Evolutionary conservation across 1,140 invertebrate species (phyloP), one percentile per base, ranked within the genome.

Genomic region (Stenopsyche tienmushanensis): DNA sequence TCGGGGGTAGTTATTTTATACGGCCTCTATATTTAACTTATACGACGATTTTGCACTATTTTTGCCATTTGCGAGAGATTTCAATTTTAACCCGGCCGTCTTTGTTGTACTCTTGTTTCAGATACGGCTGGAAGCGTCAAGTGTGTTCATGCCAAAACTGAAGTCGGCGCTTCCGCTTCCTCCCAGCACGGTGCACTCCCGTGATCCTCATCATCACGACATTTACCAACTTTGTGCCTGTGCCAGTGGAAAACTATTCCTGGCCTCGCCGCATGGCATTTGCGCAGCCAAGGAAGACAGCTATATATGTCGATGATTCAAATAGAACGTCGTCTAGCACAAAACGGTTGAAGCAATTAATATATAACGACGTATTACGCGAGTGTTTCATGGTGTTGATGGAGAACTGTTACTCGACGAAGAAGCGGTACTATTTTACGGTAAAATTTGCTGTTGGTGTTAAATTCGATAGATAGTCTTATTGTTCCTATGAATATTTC

Each of bases 171-270:
- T 83, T 72, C 79, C 79, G 50, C 70, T 82, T 53, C 76, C 78
- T 9, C 72, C 80, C 0, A 57, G 53, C 10, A 76, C 81, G 5
- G 74, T 73, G 49, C 78, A 80, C 64, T 47, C 73, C 1, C 75
- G 78, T 52, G 78, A 81, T 44, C 81, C 75, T 26, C 82, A 79
- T 69, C 83, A 86, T 64, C 80, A 88, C 70, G 83, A 88, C 69
- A 87, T 93, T 63, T 93, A 91, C 76, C 93, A 96, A 77, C 78
- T 97, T 59, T 97, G 94, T 79, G 89, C 91, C 60, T 97, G 94
- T 76, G 88, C 87, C 15, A 94, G 92, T 73, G 94, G 94, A 3
- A 90, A 92, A 72, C 81, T 97, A 21, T 97, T 96, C 74, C 81
- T 96, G 17, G 91, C 92, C 0, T 86, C 88, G 13, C 85, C 93